Base-by-base conservation (phyloP, 2,888 invertebrate genomes). In the Diloba caeruleocephala region DNA sequence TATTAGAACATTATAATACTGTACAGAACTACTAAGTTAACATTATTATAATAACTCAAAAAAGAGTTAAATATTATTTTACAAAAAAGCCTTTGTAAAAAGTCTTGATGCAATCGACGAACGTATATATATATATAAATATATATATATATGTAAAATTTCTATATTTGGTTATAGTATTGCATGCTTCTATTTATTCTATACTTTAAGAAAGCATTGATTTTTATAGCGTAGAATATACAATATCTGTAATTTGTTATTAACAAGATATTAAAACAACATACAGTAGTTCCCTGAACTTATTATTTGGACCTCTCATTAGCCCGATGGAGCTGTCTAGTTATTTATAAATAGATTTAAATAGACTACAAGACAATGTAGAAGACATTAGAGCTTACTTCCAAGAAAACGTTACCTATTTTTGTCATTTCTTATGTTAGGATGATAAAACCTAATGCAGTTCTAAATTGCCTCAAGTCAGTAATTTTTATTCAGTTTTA, bases 251-350 rank as follows among this genome's bases (percentile, higher is more conserved):
- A 45, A 21, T 26, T 53, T 53, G 42, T 61, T 65, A 52, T 62
- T 49, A 21, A 54, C 33, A 51, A 55, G 26, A 53, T 44, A 15
- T 12, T 19, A 26, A 49, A 32, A 17, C 51, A 41, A 21, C 33
- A 17, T 39, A 9, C 17, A 38, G 28, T 9, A 41, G 46, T 50
- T 50, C 9, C 36, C 44, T 53, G 50, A 64, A 57, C 36, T 55
- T 57, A 21, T 54, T 38, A 51, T 51, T 45, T 51, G 15, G 14
- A 38, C 46, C 4, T 55, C 38, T 31, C 29, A 59, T 46, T 64
- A 71, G 65, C 75, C 78, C 67, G 83, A 87, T 87, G 85, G 88
- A 85, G 85, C 75, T 82, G 85, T 81, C 81, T 38, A 52, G 55
- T 62, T 70, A 70, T 76, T 74, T 71, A 63, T 63, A 63, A 63